Evolutionary conservation across 2,113 vertebrate genomes (phyloP).

Genomic region (Prunella himalayana): DNA sequence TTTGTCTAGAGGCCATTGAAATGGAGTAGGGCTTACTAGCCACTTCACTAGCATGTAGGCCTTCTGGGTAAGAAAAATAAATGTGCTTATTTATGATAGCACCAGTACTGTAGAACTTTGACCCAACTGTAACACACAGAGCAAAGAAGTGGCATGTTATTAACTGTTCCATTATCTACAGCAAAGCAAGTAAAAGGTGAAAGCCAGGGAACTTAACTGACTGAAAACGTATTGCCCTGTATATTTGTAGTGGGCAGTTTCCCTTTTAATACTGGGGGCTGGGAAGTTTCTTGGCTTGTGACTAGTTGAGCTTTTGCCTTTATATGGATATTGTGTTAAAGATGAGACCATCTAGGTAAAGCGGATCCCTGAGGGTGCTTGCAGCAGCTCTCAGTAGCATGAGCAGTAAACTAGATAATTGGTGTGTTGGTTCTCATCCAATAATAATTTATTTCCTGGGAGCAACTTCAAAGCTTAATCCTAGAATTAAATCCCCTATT

Average conservation of each 20-base stretch:
- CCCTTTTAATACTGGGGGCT: background rate
- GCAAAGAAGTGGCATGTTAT: background rate
- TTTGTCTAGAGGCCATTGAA: background rate
- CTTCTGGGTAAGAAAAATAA: background rate
- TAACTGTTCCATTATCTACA: background rate
- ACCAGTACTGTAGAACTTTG: background rate
- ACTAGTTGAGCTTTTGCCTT: background rate
- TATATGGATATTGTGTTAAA: background rate
- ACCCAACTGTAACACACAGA: background rate
- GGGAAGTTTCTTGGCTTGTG: background rate
- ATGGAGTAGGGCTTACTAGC: background rate
- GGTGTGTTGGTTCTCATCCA: conserved; percentile 63
- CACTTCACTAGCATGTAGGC: background rate
- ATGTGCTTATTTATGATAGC: background rate
- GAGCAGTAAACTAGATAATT: conserved; percentile 65
- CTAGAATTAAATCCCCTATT: conserved; percentile 61
- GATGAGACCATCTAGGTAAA: conserved; percentile 27
- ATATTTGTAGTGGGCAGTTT: background rate
- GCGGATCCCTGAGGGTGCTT: background rate
- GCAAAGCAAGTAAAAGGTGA: background rate
- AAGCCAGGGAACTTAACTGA: background rate
- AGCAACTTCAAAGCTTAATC: conserved; percentile 64
- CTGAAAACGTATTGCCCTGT: background rate
- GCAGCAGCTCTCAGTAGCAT: conserved; percentile 27
- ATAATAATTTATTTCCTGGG: conserved; percentile 65